These are phyloP conservation scores for Oryzaephilus surinamensis DNA, from an alignment of 1,140 invertebrate genomes.

Conservation along the genomic window DNA sequence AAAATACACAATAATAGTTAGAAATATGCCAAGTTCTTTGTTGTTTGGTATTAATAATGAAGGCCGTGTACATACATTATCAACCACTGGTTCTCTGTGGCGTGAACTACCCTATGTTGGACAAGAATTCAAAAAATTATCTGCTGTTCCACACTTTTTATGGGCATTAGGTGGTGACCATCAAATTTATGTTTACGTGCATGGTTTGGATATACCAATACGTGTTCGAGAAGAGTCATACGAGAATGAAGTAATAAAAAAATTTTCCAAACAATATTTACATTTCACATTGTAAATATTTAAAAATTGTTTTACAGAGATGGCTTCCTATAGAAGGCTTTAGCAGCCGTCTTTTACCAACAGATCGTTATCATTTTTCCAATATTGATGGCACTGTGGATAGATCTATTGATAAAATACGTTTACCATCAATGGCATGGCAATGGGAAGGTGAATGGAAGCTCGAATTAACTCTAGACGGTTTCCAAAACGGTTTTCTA, in stretches of 20 bases:
- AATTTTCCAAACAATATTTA: conserved; percentile 5
- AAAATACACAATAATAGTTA: neutral
- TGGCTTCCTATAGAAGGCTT: conserved; percentile 89
- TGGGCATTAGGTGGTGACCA: conserved; percentile 89
- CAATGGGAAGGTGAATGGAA: conserved; percentile 92
- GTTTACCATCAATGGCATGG: conserved; percentile 82
- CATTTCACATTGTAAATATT: neutral
- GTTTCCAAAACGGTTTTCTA: too few species aligned
- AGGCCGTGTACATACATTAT: conserved; percentile 72
- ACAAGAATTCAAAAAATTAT: conserved; percentile 77
- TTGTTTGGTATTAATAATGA: conserved; percentile 80
- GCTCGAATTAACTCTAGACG: conserved; percentile 76
- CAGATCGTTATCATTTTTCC: conserved; percentile 76
- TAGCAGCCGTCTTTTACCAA: conserved; percentile 66
- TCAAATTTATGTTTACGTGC: conserved; percentile 83
- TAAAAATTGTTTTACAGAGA: conserved; percentile 41
- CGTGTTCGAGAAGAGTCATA: conserved; percentile 80
- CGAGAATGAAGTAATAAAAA: conserved; percentile 84
- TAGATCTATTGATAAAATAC: conserved; percentile 65
- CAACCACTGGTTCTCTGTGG: conserved; percentile 69
- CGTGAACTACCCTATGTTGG: conserved; percentile 73
- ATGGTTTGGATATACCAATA: conserved; percentile 80
- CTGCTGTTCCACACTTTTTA: conserved; percentile 69
- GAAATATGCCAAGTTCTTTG: conserved; percentile 57
- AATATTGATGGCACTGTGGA: conserved; percentile 70